Conservation (phyloP, 2,888 invertebrate species). For the Cactoblastis cactorum region DNA sequence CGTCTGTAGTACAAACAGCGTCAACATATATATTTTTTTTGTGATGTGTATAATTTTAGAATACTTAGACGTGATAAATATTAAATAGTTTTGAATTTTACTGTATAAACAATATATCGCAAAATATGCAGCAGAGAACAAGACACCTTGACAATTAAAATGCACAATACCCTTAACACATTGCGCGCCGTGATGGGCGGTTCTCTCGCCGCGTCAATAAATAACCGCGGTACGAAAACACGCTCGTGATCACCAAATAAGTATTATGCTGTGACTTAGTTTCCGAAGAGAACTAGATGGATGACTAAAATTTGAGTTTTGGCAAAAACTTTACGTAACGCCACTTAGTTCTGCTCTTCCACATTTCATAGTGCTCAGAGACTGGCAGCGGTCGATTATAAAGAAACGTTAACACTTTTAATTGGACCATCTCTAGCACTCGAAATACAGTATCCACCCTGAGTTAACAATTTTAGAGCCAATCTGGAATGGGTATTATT, state of each 20-base stretch:
- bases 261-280: background rate
- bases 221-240: background rate
- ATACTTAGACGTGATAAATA: too few relatives aligned
- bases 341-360: background rate
- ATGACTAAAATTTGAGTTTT: background rate
- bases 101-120: too few relatives aligned
- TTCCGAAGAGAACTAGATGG: background rate
- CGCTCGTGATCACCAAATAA: background rate
- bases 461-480: background rate
- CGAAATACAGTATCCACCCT: background rate
- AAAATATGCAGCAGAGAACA: background rate
- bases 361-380: too few relatives aligned
- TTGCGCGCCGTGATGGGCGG: background rate
- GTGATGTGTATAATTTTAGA: too few relatives aligned
- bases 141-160: slow-evolving; percentile 7
- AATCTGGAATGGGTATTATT: slow-evolving; percentile 1
- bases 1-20: too few relatives aligned
- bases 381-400: too few relatives aligned
- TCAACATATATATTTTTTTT: too few relatives aligned
- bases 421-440: too few relatives aligned
- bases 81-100: too few relatives aligned
- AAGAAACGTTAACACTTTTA: too few relatives aligned
- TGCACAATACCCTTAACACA: slow-evolving; percentile 3
- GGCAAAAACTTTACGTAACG: background rate
- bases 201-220: background rate